Conservation (phyloP, 2,888 invertebrate genomes). For the Malacosoma neustria region DNA sequence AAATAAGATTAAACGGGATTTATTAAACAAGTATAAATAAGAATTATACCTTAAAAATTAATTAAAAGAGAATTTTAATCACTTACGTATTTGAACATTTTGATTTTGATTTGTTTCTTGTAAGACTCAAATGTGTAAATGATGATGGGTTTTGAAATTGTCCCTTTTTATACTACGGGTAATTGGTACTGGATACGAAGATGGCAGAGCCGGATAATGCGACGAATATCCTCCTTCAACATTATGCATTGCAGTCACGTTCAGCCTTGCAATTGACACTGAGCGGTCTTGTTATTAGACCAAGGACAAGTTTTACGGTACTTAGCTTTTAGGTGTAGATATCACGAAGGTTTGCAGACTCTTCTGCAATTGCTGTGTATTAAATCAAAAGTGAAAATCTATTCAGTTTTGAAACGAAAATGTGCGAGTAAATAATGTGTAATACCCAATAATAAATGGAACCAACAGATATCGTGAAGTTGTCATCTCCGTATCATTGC, state of each 20-base stretch:
- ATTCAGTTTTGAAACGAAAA: too few species aligned
- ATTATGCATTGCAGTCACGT: slow-evolving; percentile 51
- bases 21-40: too few species aligned
- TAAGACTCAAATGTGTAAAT: slow-evolving; percentile 18
- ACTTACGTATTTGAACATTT: slow-evolving; percentile 72
- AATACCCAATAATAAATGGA: too few species aligned
- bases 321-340: too few species aligned
- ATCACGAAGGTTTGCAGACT: too few species aligned
- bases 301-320: slow-evolving; percentile 21
- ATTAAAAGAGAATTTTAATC: slow-evolving; percentile 5
- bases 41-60: not conserved
- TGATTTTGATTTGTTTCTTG: slow-evolving; percentile 21
- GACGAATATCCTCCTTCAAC: slow-evolving; percentile 44
- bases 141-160: slow-evolving; percentile 19
- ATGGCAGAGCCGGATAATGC: slow-evolving; percentile 44
- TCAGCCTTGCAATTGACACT: slow-evolving; percentile 41
- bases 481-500: too few species aligned
- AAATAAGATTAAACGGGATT: too few species aligned
- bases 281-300: slow-evolving; percentile 33
- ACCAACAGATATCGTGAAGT: too few species aligned
- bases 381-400: too few species aligned
- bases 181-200: slow-evolving; percentile 14
- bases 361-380: too few species aligned
- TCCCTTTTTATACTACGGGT: slow-evolving; percentile 32
- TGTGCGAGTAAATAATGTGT: too few species aligned